Evolutionary conservation across 2,888 invertebrate species (phyloP).

Genomic region (Monochamus alternatus): DNA sequence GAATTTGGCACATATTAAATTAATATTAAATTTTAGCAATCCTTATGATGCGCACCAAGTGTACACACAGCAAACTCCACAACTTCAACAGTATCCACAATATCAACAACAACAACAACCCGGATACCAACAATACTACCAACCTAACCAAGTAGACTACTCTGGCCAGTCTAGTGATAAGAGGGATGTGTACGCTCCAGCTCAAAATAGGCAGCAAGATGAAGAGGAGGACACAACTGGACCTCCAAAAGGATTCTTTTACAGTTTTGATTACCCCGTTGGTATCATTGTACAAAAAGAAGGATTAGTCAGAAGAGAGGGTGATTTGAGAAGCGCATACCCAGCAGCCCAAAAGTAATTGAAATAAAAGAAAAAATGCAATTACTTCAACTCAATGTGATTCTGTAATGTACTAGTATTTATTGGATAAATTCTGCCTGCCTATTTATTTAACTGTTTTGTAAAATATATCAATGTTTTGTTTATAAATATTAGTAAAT

Average conservation of each 20-base stretch:
- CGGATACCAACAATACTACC: conserved; percentile 20
- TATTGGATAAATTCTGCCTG: conserved; percentile 26
- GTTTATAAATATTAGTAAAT: neutral
- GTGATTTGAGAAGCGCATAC: conserved; percentile 61
- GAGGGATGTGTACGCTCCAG: conserved; percentile 43
- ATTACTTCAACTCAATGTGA: conserved; percentile 27
- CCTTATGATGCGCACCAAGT: conserved; percentile 57
- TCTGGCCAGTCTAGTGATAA: conserved; percentile 53
- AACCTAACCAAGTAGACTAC: conserved; percentile 51
- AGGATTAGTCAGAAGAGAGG: conserved; percentile 58
- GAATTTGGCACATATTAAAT: neutral
- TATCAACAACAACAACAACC: conserved; percentile 40
- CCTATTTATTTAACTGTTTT: conserved; percentile 11
- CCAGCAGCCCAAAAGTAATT: conserved; percentile 40
- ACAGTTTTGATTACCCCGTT: conserved; percentile 81
- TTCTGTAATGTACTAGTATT: conserved; percentile 30
- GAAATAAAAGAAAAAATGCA: neutral
- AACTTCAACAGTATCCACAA: conserved; percentile 37
- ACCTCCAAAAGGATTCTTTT: conserved; percentile 81
- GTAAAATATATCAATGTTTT: neutral
- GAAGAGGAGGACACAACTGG: conserved; percentile 68
- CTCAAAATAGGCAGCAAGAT: conserved; percentile 34
- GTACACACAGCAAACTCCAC: conserved; percentile 30
- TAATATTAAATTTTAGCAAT: conserved; percentile 46
- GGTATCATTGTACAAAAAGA: conserved; percentile 69